Base-by-base conservation (phyloP, 1,140 invertebrate genomes). In the Neodiprion pinetum region DNA sequence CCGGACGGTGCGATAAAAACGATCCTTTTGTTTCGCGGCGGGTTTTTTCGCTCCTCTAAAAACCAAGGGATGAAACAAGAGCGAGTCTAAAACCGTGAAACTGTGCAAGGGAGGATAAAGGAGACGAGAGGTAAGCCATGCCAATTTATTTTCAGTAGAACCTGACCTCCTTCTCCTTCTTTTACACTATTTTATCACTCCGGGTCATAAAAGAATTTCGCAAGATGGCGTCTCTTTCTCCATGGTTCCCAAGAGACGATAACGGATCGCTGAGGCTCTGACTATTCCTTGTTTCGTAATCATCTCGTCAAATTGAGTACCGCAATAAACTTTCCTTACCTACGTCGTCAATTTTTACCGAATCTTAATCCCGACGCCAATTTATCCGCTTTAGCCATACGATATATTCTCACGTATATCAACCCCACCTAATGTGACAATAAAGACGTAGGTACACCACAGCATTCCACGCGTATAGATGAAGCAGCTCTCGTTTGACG, bases 121-220 rank as follows among this genome's bases (percentile, higher is more conserved):
- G 53, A 14, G n/a, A 17, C 11, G n/a, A 17, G 8, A 61, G 53
- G 53, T 61, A 17, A 61, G 9, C 53, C 53, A 7, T 9, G 8
- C 53, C 53, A 61, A 61, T 61, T 61, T 61, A 61, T 61, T 61
- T 17, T 61, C 53, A 40, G 28, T 40, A 40, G 4, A 61, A 17
- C 53, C 11, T 14, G 53, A 61, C 53, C n/a, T 17, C n/a, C n/a
- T 61, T 61, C 53, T 61, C 53, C 11, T 61, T 14, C 17, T 21
- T 61, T 61, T 40, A 5, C 28, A 40, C 28, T 40, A 40, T 40
- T 61, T 61, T 61, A 61, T 61, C 53, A 61, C 53, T 61, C 53
- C n/a, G 9, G 53, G 53, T 61, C 53, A 9, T 61, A 61, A 61
- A 61, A 61, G 53, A 61, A 61, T 61, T 61, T 61, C 53, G 53